These are phyloP conservation scores for Antigone vipio DNA, from an alignment of 2,113 vertebrate species.

Conservation along the genomic window DNA sequence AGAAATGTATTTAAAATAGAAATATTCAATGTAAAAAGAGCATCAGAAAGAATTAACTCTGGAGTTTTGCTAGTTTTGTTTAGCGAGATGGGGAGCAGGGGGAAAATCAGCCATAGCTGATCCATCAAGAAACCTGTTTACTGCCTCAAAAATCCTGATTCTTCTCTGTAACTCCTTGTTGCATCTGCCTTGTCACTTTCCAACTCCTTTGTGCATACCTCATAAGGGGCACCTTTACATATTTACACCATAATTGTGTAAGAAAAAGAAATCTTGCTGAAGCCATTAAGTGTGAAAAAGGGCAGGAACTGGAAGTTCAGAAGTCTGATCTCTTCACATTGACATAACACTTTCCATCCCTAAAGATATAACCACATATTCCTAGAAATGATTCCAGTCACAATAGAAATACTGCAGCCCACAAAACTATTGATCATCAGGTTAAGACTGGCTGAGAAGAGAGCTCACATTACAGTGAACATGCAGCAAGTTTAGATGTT, in stretches of 20 bases:
- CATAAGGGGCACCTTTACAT: not conserved
- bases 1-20: not conserved
- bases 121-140: not conserved
- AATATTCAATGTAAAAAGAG: not conserved
- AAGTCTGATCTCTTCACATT: not conserved
- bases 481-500: not conserved
- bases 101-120: not conserved
- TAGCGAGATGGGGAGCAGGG: rapidly evolving
- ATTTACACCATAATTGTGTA: not conserved
- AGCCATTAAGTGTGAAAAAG: not conserved
- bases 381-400: not conserved
- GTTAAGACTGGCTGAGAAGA: not conserved
- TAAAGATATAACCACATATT: not conserved
- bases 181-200: not conserved
- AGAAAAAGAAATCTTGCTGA: not conserved
- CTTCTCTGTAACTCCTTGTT: not conserved
- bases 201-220: not conserved
- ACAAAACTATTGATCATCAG: not conserved
- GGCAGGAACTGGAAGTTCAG: not conserved
- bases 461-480: not conserved
- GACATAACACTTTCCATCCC: not conserved
- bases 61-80: not conserved
- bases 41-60: not conserved
- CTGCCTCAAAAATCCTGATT: not conserved
- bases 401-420: not conserved